Percentiles rank a stretch among this genome's conserved stretches.
These are phyloP conservation scores for Gobionotothen gibberifrons DNA, from an alignment of 2,797 vertebrate species.

Conservation along the genomic window DNA sequence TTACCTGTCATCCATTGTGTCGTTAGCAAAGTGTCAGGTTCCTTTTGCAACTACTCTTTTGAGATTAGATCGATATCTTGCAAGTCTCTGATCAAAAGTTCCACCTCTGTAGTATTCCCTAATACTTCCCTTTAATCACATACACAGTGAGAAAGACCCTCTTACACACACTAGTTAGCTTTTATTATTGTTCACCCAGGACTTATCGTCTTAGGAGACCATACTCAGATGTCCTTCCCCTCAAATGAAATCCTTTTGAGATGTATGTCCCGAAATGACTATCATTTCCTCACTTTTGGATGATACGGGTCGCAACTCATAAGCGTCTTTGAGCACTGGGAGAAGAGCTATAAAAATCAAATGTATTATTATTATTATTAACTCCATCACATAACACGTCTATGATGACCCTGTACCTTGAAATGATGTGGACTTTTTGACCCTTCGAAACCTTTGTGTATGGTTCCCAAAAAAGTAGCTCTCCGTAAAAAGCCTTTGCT, in stretches of 20 bases:
- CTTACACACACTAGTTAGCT: constrained; percentile 17
- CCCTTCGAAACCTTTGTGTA: too few species aligned
- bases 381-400: neutral
- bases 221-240: neutral
- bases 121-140: constrained; percentile 20
- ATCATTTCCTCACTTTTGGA: neutral
- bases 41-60: constrained; percentile 12
- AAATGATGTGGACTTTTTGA: too few species aligned
- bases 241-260: constrained; percentile 8
- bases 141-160: neutral
- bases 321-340: too few species aligned
- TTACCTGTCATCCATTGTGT: constrained; percentile 30
- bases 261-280: neutral
- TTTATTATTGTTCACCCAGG: constrained; percentile 26
- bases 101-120: neutral
- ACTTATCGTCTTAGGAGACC: neutral
- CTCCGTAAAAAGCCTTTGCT: neutral
- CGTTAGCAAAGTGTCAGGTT: constrained; percentile 32
- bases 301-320: too few species aligned
- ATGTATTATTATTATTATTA: too few species aligned
- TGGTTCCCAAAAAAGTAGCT: neutral
- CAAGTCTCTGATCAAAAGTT: constrained; percentile 34
- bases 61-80: constrained; percentile 4
- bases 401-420: neutral
- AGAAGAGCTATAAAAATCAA: too few species aligned